Conservation (phyloP, 2,888 invertebrate genomes). For the Melieria crassipennis region DNA sequence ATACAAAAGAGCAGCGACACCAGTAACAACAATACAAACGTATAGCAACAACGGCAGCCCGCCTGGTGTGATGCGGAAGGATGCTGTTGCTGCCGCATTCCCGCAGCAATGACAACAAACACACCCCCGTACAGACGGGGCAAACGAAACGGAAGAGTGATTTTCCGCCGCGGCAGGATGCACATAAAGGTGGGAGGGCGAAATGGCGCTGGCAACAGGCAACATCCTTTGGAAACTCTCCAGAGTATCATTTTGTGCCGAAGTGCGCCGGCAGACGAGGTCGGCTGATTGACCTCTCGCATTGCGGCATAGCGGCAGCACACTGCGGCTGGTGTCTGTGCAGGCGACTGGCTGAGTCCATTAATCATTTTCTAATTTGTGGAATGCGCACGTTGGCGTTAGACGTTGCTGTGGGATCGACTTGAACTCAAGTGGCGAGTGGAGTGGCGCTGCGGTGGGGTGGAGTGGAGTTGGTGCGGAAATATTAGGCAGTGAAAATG, state of each 20-base stretch:
- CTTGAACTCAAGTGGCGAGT: not conserved
- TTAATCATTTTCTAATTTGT: constrained; percentile 66
- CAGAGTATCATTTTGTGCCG: constrained; percentile 59
- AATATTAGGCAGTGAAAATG: constrained; percentile 53
- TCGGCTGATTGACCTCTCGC: constrained; percentile 14
- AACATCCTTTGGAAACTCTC: constrained; percentile 49
- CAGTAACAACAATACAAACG: constrained; percentile 34
- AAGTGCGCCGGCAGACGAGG: constrained; percentile 56
- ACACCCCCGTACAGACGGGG: constrained; percentile 47
- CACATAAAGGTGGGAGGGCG: not conserved
- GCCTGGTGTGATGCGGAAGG: constrained; percentile 43
- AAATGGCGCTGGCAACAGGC: constrained; percentile 12
- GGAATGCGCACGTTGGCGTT: constrained; percentile 47
- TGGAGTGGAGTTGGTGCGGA: constrained; percentile 30
- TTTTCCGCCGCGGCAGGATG: constrained; percentile 44
- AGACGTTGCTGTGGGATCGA: constrained; percentile 4
- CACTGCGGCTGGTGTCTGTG: constrained; percentile 14
- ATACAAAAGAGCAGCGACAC: constrained; percentile 39
- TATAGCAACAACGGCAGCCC: constrained; percentile 35
- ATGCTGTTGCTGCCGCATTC: constrained; percentile 46
- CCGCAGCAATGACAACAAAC: constrained; percentile 59
- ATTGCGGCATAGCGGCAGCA: not conserved
- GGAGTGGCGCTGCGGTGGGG: constrained; percentile 14
- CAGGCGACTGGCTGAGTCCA: constrained; percentile 63
- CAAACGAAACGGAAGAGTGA: constrained; percentile 52